Percentiles rank a stretch among this genome's conserved stretches.
Conservation (phyloP, 2,888 invertebrate species). For the Gerris lacustris region DNA sequence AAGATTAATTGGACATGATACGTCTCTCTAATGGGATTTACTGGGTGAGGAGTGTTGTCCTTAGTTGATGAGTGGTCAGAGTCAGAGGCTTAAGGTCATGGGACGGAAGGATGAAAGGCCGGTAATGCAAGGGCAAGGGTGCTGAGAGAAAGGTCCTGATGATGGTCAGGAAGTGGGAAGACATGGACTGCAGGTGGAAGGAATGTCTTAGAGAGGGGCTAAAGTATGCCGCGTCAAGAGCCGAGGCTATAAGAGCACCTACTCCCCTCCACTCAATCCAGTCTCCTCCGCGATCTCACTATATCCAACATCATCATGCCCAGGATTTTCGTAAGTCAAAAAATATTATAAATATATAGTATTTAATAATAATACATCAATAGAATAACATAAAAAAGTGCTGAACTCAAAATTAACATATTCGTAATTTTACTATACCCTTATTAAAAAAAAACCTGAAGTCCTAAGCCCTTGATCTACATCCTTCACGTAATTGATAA, state of each 20-base stretch:
- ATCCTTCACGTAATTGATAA: no score
- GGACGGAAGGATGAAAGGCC: neutral
- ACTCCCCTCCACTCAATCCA: neutral
- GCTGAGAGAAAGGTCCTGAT: neutral
- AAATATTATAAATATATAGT: no score
- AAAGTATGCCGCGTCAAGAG: neutral
- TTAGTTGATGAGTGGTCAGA: neutral
- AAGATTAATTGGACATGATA: no score
- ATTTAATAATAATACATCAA: no score
- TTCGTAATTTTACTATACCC: no score
- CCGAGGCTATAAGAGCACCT: conserved; percentile 2
- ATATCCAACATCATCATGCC: neutral
- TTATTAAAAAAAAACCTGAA: no score
- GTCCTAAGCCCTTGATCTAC: no score
- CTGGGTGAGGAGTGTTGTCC: no score
- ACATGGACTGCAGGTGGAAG: neutral
- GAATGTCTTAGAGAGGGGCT: neutral
- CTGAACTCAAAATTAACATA: no score
- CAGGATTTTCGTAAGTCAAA: neutral
- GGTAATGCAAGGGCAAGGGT: neutral
- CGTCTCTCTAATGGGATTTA: no score
- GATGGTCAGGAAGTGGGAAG: neutral
- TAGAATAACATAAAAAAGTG: no score
- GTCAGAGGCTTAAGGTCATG: neutral
- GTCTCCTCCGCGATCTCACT: conserved; percentile 1